Base-by-base conservation (phyloP, 2,797 vertebrate genomes). In the Tadarida brasiliensis region DNA sequence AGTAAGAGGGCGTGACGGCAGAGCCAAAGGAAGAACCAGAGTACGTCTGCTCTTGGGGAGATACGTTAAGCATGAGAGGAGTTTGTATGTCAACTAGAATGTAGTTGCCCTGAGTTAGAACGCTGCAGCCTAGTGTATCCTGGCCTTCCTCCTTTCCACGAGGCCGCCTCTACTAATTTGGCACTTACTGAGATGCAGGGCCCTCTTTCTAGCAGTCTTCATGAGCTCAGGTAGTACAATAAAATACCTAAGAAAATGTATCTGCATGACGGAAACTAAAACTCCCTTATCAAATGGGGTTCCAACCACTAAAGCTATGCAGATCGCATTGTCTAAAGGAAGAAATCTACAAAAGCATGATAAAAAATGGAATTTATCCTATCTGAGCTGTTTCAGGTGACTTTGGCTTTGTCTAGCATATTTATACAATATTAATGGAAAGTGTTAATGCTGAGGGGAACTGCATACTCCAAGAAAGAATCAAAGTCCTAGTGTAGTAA, bases 111-210 rank as follows among this genome's bases (percentile, higher is more conserved):
- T 54, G 35, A 54, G 9, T 4, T 22, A 49, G 16, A 87, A 6
- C 0, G 7, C n/a, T n/a, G 24, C 1, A 33, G 11, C 14, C 9
- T 70, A 5, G 4, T 24, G 7, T 7, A 11, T n/a, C 9, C 26
- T 57, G 10, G 77, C 61, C 9, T 35, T 65, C 11, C 28, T 44
- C n/a, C 15, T 65, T 88, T 90, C 9, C 35, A 15, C 17, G 17
- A 83, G 19, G 12, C 67, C 7, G 70, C 4, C 44, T 76, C n/a
- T 30, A 47, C 26, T 56, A 68, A 74, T 8, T 20, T 10, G 2
- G 0, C 12, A 81, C 8, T 63, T n/a, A 77, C 26, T 47, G 44
- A 77, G 22, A 35, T 49, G 49, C 39, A 73, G 70, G 65, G 8
- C 2, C 28, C 3, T 47, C 26, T 63, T 81, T 68, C 65, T 9